Percentiles rank a stretch among this genome's conserved stretches.
Conservation (phyloP, 2,113 vertebrate genomes). For the Pseudorasbora parva region DNA sequence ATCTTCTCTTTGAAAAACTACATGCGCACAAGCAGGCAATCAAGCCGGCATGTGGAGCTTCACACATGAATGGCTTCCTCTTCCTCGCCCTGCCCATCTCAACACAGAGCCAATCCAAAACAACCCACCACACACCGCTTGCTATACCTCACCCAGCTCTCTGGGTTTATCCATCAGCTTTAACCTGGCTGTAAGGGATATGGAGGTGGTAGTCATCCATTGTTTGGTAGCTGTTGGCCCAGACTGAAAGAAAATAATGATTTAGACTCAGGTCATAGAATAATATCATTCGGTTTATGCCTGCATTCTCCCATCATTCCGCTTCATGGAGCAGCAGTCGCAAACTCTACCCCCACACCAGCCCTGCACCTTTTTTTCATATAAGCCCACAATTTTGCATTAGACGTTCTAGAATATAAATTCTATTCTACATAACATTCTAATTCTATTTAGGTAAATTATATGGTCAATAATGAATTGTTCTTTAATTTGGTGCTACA, state of each 20-base stretch:
- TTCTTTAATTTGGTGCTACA: background rate
- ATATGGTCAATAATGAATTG: background rate
- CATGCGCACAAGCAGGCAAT: conserved; percentile 49
- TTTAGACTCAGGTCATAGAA: conserved; percentile 50
- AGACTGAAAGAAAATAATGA: conserved; percentile 33
- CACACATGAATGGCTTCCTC: conserved; percentile 58
- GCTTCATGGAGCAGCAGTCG: conserved; percentile 40
- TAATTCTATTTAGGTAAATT: background rate
- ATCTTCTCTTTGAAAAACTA: conserved; percentile 48
- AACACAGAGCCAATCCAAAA: conserved; percentile 45
- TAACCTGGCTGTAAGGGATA: conserved; percentile 4
- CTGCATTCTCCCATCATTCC: conserved; percentile 32
- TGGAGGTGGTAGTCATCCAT: background rate
- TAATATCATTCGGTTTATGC: conserved; percentile 55
- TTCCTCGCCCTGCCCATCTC: conserved; percentile 47
- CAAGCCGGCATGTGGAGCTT: conserved; percentile 46
- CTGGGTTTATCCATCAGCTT: conserved; percentile 41
- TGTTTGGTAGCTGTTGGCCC: conserved; percentile 44
- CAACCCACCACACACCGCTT: conserved; percentile 22
- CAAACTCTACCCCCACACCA: conserved; percentile 2
- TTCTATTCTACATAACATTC: no score
- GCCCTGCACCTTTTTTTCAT: background rate
- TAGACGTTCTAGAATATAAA: no score
- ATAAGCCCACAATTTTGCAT: background rate
- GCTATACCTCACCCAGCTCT: conserved; percentile 9